A percentile compares a stretch with the other conserved stretches of the same genome.
phyloP scores from a whole-genome alignment of 2,888 invertebrate genomes.

The Ctenicera cuprea region DNA sequence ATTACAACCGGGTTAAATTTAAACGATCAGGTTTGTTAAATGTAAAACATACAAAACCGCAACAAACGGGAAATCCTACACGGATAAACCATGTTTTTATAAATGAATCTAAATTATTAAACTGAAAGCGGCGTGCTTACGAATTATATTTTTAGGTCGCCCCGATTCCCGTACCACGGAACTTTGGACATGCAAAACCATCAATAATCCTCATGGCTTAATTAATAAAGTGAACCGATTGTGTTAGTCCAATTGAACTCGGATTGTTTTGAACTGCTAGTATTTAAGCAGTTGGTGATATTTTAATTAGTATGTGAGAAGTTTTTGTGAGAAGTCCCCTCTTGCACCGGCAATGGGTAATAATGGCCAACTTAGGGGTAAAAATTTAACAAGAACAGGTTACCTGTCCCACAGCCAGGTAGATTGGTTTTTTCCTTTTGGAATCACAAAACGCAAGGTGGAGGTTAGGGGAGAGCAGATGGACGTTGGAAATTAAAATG shows the following conservation, averaged over 20 bases:
- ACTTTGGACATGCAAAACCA: not conserved
- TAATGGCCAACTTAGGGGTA: constrained; percentile 27
- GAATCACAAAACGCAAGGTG: constrained; percentile 17
- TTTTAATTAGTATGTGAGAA: no score
- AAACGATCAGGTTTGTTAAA: constrained; percentile 1
- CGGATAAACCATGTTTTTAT: constrained; percentile 19
- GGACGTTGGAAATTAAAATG: constrained; percentile 41
- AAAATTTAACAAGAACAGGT: constrained; percentile 27
- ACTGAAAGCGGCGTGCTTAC: not conserved
- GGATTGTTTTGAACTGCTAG: no score
- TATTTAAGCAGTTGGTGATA: no score
- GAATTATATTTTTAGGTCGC: constrained; percentile 2
- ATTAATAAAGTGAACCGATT: not conserved
- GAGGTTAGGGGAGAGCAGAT: constrained; percentile 17
- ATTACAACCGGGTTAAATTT: not conserved
- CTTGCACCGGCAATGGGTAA: not conserved
- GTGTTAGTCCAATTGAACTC: no score
- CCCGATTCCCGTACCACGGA: not conserved
- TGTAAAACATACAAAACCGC: constrained; percentile 7
- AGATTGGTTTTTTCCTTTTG: constrained; percentile 12
- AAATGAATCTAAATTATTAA: constrained; percentile 1
- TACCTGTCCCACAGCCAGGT: constrained; percentile 33
- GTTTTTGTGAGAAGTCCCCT: not conserved
- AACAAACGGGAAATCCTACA: constrained; percentile 17
- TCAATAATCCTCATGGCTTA: constrained; percentile 7